Evolutionary conservation across 2,797 vertebrate species (phyloP).

Genomic region (Tenualosa thibaudeaui): DNA sequence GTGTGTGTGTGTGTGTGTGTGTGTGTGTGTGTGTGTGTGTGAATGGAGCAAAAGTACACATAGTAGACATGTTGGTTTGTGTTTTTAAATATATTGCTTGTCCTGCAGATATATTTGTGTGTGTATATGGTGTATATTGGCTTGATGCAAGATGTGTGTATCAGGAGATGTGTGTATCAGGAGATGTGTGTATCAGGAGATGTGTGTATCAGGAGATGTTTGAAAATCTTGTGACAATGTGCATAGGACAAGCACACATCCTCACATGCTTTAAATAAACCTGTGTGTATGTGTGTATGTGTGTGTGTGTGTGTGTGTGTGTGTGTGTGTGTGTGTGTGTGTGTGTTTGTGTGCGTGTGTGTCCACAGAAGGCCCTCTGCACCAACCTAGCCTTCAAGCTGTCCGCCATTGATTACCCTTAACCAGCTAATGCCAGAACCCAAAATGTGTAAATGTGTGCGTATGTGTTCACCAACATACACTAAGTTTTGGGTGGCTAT

Average conservation of each 20-base stretch:
- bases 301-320: conserved; percentile 44
- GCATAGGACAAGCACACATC: background rate
- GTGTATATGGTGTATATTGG: background rate
- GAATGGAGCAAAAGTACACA: too few species aligned
- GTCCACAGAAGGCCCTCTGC: conserved; percentile 13
- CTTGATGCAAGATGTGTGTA: background rate
- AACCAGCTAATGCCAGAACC: background rate
- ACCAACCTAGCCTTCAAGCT: background rate
- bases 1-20: conserved; percentile 29
- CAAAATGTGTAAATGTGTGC: background rate
- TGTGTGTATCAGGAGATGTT: background rate
- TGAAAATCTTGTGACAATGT: background rate
- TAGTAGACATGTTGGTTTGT: background rate
- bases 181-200: background rate
- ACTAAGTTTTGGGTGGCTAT: background rate
- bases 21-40: background rate
- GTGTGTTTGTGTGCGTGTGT: background rate
- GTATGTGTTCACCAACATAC: background rate
- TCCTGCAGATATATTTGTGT: background rate
- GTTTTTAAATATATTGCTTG: background rate
- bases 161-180: background rate
- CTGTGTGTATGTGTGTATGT: conserved; percentile 34
- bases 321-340: background rate
- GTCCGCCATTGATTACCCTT: background rate
- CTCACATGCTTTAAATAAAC: background rate